These are phyloP conservation scores for Heliconius eleuchia DNA, from an alignment of 1,140 invertebrate species.

Conservation along the genomic window DNA sequence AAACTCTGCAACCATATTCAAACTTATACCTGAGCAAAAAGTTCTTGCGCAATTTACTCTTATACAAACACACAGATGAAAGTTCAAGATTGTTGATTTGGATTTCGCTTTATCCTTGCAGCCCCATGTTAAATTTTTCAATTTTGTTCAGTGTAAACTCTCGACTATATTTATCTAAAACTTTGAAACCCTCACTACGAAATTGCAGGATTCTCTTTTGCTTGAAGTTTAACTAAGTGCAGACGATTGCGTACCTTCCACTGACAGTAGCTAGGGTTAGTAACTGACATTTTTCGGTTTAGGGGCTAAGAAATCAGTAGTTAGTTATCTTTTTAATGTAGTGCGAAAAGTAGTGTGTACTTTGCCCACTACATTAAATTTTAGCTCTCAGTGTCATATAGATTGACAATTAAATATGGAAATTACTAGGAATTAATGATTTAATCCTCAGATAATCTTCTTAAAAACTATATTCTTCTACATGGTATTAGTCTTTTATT, in stretches of 20 bases:
- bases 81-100: neutral
- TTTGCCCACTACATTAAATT: no score
- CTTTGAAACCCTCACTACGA: neutral
- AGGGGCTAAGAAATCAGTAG: neutral
- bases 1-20: neutral
- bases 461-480: no score
- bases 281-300: neutral
- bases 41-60: neutral
- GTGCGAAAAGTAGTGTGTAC: no score
- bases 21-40: constrained; percentile 2
- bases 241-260: neutral
- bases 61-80: neutral
- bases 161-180: neutral
- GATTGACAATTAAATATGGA: no score
- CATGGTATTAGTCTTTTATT: no score
- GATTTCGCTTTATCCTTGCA: neutral
- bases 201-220: neutral
- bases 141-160: neutral
- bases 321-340: neutral
- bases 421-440: no score
- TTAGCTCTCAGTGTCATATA: no score
- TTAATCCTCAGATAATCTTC: no score
- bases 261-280: neutral
- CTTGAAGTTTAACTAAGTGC: neutral
- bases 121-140: neutral